These are phyloP conservation scores for Chiroxiphia lanceolata DNA, from an alignment of 2,797 vertebrate species.

Conservation along the genomic window DNA sequence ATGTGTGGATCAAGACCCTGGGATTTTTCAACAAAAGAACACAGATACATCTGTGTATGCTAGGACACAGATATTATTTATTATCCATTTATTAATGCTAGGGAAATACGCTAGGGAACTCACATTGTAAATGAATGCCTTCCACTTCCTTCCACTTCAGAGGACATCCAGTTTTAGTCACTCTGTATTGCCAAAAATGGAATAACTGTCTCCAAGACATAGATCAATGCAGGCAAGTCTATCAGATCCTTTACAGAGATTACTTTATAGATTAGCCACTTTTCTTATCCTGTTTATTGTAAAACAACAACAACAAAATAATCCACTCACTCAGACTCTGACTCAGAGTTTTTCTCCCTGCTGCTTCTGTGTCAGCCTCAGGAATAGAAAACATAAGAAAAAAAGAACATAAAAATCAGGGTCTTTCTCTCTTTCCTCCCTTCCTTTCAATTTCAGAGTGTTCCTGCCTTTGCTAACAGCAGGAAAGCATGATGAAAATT, in stretches of 20 bases:
- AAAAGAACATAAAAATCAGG: background rate
- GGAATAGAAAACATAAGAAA: background rate
- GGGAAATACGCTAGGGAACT: background rate
- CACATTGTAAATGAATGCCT: background rate
- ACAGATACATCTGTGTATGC: background rate
- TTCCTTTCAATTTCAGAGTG: background rate
- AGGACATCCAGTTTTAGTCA: background rate
- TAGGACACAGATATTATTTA: background rate
- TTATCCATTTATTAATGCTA: background rate
- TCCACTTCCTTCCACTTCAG: background rate
- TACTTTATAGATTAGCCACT: background rate
- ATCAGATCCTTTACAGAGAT: background rate
- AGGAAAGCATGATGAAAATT: background rate
- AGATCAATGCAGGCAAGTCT: background rate
- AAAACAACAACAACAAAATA: background rate
- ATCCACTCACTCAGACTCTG: background rate
- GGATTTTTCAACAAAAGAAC: background rate
- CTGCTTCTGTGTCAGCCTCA: background rate
- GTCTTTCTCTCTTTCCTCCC: background rate
- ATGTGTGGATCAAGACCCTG: background rate
- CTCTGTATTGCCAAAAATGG: background rate
- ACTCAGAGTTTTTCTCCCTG: background rate
- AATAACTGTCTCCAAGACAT: background rate
- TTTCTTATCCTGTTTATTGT: background rate
- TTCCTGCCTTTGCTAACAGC: background rate